Percentiles rank a stretch among this genome's conserved stretches.
These are phyloP conservation scores for Hemithea aestivaria DNA, from an alignment of 2,888 invertebrate species.

Conservation along the genomic window DNA sequence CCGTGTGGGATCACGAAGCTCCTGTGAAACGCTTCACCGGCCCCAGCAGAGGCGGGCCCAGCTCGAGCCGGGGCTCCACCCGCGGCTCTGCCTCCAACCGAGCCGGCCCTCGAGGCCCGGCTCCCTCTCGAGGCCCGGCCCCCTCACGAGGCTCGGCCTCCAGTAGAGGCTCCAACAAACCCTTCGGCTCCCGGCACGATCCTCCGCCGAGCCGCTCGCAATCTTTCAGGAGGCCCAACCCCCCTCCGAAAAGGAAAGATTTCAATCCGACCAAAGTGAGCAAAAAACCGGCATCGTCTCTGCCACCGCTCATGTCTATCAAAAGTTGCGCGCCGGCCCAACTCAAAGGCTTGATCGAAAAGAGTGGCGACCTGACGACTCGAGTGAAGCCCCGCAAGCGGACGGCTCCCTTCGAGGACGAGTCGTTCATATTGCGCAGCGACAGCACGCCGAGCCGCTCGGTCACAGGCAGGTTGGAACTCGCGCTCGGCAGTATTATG, in stretches of 20 bases:
- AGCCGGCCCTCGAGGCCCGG: background rate
- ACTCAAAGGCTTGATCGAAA: slow-evolving; percentile 7
- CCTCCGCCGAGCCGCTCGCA: slow-evolving; percentile 18
- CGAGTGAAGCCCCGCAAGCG: too few relatives aligned
- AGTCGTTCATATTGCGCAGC: slow-evolving; percentile 29
- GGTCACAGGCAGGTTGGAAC: slow-evolving; percentile 56
- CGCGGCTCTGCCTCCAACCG: background rate
- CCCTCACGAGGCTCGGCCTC: background rate
- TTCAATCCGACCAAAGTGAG: slow-evolving; percentile 40
- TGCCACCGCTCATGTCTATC: slow-evolving; percentile 19
- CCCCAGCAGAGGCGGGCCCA: background rate
- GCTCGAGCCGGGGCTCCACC: background rate
- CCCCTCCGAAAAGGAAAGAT: slow-evolving; percentile 26
- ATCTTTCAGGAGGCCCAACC: slow-evolving; percentile 15
- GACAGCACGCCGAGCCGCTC: slow-evolving; percentile 41
- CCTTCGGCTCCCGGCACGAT: slow-evolving; percentile 20
- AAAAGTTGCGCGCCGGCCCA: slow-evolving; percentile 1
- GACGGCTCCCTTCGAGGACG: too few relatives aligned
- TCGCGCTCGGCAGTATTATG: slow-evolving; percentile 53
- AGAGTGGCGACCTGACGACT: too few relatives aligned
- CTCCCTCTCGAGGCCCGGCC: background rate
- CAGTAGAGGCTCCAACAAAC: slow-evolving; percentile 14
- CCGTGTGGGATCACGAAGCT: slow-evolving; percentile 35
- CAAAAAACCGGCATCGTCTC: slow-evolving; percentile 32
- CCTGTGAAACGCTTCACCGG: slow-evolving; percentile 38